Base-by-base conservation (phyloP, 2,113 vertebrate genomes). In the Melanotaenia duboulayi region DNA sequence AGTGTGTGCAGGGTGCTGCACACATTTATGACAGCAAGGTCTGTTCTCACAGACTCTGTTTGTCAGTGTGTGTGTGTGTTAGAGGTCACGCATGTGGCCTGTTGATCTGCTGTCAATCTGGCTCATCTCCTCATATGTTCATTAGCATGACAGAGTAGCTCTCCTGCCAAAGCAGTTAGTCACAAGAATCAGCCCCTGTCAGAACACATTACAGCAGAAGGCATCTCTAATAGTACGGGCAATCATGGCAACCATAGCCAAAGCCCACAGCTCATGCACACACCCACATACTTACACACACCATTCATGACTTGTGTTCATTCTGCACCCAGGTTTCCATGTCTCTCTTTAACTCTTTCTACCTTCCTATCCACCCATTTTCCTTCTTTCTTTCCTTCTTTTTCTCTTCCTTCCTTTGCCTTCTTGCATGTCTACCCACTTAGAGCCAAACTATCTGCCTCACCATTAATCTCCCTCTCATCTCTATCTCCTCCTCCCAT, bases 111-210 rank as follows among this genome's bases (percentile, higher is more conserved):
- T 89, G 90, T 93, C 91, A 91, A 87, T 91, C 82, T 63, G 24
- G 69, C 87, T 87, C 76, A 68, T 91, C 84, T 83, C 76, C 85
- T 89, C 89, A 80, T 86, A 76, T 88, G 82, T 91, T 93, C 85
- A 93, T 93, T 93, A 90, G 86, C 90, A 89, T 93, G 91, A 93
- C 92, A 91, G 84, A 89, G 83, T 80, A 89, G 85, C 90, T 65
- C 76, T 76, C 56, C 90, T 93, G 92, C 90, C 93, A 95, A 89
- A 92, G 89, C 91, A 91, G 87, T 94, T 95, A 92, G 93, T 93
- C 91, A 91, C 89, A 88, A 92, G 87, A 92, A 92, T 91, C 92
- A 81, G 84, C 82, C 76, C 46, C 87, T 93, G 94, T 95, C 93
- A 93, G 85, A 92, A 91, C 90, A 89, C 84, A 94, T 95, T 93